These are phyloP conservation scores for Cephus pygmeus DNA, from an alignment of 2,888 invertebrate species.

Conservation along the genomic window DNA sequence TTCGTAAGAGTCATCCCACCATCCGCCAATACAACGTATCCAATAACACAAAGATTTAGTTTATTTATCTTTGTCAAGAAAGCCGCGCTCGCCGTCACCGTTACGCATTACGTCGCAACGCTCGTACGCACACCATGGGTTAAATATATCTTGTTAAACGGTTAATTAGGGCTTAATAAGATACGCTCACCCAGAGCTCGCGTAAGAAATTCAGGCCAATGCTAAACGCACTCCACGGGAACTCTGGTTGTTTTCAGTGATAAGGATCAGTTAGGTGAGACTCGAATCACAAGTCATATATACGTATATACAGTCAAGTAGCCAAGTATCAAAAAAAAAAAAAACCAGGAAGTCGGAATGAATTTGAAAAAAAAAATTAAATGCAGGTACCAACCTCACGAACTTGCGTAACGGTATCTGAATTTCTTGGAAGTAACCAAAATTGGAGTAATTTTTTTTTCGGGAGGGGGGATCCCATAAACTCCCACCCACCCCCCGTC, in stretches of 20 bases:
- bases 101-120: not conserved
- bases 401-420: not conserved
- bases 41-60: not conserved
- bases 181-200: conserved; percentile 49
- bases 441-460: not conserved
- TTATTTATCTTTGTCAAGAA: conserved; percentile 22
- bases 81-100: conserved; percentile 4
- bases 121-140: conserved; percentile 33
- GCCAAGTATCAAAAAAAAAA: not conserved
- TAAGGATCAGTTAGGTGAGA: not conserved
- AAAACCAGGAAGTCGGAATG: not conserved
- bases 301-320: too few species aligned
- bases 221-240: conserved; percentile 26
- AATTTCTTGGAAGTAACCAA: not conserved
- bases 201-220: conserved; percentile 50
- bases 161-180: conserved; percentile 60
- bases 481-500: too few species aligned
- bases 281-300: not conserved
- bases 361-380: not conserved
- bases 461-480: too few species aligned
- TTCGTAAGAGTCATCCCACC: not conserved
- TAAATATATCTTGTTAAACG: conserved; percentile 62
- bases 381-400: not conserved
- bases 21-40: not conserved
- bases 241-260: not conserved